These are phyloP conservation scores for Melipona quadrifasciata DNA, from an alignment of 1,140 invertebrate genomes.

Conservation along the genomic window DNA sequence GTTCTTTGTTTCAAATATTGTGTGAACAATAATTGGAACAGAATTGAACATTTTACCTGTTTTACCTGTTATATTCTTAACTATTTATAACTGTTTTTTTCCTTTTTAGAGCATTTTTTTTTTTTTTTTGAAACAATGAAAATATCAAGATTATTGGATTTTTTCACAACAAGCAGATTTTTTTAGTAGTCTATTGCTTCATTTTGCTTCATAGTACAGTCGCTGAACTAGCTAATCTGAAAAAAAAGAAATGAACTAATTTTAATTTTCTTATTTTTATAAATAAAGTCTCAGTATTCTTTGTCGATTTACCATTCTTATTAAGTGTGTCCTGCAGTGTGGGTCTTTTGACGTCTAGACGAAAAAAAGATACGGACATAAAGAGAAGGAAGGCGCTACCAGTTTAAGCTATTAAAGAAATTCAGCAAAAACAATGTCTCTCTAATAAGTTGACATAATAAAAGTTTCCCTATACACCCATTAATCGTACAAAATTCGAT, in stretches of 20 bases:
- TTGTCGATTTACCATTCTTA: not conserved
- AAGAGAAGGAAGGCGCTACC: not conserved
- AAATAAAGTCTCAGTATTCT: not conserved
- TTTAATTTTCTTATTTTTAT: not conserved
- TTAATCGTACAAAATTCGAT: constrained; percentile 26
- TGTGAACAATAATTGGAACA: no score
- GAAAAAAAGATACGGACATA: not conserved
- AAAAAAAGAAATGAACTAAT: not conserved
- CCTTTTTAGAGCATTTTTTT: no score
- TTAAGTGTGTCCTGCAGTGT: not conserved
- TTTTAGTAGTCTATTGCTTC: no score
- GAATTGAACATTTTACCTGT: no score
- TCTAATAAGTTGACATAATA: not conserved
- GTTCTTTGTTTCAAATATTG: no score
- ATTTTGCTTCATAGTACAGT: no score
- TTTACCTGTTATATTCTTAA: no score
- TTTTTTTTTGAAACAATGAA: no score
- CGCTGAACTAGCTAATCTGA: not conserved
- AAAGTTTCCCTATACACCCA: not conserved
- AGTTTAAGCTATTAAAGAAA: not conserved
- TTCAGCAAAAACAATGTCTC: not conserved
- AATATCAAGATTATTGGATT: no score
- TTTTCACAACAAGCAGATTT: no score
- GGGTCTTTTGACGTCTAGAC: no score
- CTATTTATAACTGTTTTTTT: no score